phyloP scores from a whole-genome alignment of 2,888 invertebrate species.

The Parnassius glacialis region DNA sequence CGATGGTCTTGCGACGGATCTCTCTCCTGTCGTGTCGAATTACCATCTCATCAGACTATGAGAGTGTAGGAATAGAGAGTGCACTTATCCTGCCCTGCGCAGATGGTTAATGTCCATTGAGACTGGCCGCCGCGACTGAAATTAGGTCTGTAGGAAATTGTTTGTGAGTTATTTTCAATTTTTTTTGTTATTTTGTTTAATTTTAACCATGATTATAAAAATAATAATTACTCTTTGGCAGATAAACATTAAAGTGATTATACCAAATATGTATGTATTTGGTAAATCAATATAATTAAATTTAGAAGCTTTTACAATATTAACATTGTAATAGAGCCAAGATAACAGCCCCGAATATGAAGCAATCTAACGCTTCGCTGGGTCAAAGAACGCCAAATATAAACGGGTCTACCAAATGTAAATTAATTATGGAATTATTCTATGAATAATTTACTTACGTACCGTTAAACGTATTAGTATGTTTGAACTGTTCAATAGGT shows the following conservation, averaged over 20 bases:
- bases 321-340: slow-evolving; percentile 18
- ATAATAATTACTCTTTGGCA: too few relatives aligned
- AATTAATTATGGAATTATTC: slow-evolving; percentile 36
- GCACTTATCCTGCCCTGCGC: too few relatives aligned
- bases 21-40: too few relatives aligned
- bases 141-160: too few relatives aligned
- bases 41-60: too few relatives aligned
- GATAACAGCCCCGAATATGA: slow-evolving; percentile 30
- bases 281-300: background rate
- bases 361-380: slow-evolving; percentile 41
- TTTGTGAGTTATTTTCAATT: too few relatives aligned
- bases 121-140: too few relatives aligned
- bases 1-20: too few relatives aligned
- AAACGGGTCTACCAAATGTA: slow-evolving; percentile 32
- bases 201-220: too few relatives aligned
- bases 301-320: background rate
- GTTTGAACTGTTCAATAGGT: slow-evolving; percentile 6
- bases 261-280: background rate
- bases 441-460: slow-evolving; percentile 34
- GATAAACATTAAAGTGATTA: background rate
- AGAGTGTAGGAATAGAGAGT: too few relatives aligned
- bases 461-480: slow-evolving; percentile 9
- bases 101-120: too few relatives aligned
- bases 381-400: slow-evolving; percentile 31
- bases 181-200: too few relatives aligned